Evolutionary conservation across 2,888 invertebrate genomes (phyloP), one percentile per base, ranked within the genome.

Genomic region (Ochropleura plecta): DNA sequence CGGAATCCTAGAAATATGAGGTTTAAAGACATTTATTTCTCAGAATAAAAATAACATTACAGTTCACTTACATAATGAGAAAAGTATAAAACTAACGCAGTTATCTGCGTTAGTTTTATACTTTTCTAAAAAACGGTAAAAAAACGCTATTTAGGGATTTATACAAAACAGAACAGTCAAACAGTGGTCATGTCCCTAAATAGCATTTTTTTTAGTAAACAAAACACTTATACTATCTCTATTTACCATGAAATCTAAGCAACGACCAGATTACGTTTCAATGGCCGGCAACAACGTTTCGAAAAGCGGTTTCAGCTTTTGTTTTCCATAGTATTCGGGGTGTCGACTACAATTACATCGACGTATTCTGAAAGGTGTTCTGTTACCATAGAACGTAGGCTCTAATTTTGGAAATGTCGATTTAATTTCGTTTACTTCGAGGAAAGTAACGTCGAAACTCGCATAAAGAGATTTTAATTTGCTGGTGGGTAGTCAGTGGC

Each of bases 401-500:
- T 81, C 81, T 86, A 80, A 87, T 89, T 85, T 81, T 66, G 73
- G 78, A 82, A 83, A 79, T 79, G 73, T 86, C 86, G 86, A 88
- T 91, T 91, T 90, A 89, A 91, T 90, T 91, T 88, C 85, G 84
- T 81, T 84, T 88, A 77, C 77, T 76, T 84, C 83, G 84, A 76
- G 84, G 82, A 84, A 89, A 86, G 86, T 83, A 80, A 78, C 70
- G 81, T 72, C 81, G 75, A 85, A 86, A 86, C 86, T 84, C 84
- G 82, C 86, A 84, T 85, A 79, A 86, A 88, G 85, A 92, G 92
- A 95, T 95, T 95, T 95, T 95, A 95, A 95, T 96, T 96, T 94
- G 93, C 92, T 92, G 91, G 90, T 90, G 90, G 88, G 90, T 91
- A 93, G 92, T 90, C 91, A 85, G 89, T 78, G 85, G 87, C 86